Evolutionary conservation across 2,888 invertebrate genomes (phyloP).

Genomic region (Polyommatus icarus): DNA sequence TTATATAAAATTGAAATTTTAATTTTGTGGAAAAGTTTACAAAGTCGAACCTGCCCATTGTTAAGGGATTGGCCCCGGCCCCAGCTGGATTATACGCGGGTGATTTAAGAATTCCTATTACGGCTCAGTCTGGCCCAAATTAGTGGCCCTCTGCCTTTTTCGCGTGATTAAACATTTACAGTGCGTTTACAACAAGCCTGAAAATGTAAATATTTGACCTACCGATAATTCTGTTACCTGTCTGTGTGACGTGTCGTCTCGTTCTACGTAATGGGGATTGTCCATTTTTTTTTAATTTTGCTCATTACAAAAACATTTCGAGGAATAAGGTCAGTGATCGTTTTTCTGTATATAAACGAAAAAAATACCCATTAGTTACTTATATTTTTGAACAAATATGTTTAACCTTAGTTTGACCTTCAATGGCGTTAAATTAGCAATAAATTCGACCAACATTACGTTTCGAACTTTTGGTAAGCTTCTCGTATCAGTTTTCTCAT

Average conservation of each 20-base stretch:
- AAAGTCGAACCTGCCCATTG: neutral
- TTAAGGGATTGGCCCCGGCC: neutral
- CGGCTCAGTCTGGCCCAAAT: neutral
- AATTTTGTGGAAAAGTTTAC: neutral
- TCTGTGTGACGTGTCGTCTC: neutral
- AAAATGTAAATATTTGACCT: conserved; percentile 6
- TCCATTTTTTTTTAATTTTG: no score
- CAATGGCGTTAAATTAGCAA: no score
- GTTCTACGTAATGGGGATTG: neutral
- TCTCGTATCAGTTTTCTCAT: no score
- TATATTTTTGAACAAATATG: no score
- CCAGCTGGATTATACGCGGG: conserved; percentile 9
- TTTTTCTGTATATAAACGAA: no score
- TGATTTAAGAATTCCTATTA: conserved; percentile 24
- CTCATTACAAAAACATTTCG: no score
- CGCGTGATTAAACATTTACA: conserved; percentile 8
- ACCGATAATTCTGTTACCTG: neutral
- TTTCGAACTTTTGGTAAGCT: no score
- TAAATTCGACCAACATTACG: no score
- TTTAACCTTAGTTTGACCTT: no score
- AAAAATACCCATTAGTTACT: no score
- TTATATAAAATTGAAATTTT: neutral
- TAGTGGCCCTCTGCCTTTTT: conserved; percentile 20
- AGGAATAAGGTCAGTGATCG: no score
- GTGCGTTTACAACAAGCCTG: conserved; percentile 8